Evolutionary conservation across 2,797 vertebrate genomes (phyloP).

Genomic region (Scyliorhinus canicula): DNA sequence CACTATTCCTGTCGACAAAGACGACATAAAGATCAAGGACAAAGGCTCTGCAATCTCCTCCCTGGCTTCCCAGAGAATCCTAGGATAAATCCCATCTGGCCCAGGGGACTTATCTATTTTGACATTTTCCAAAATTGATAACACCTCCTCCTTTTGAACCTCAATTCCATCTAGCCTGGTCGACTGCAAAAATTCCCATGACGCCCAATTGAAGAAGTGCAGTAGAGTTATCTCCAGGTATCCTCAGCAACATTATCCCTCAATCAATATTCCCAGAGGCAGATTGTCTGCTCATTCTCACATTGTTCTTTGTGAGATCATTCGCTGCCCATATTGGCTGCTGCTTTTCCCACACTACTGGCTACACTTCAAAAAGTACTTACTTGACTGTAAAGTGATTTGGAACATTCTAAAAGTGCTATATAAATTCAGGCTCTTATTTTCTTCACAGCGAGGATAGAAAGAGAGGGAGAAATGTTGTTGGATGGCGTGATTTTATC

Average conservation of each 20-base stretch:
- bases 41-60: too few relatives aligned
- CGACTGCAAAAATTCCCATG: too few relatives aligned
- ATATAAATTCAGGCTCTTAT: background rate
- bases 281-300: background rate
- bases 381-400: background rate
- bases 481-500: background rate
- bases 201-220: too few relatives aligned
- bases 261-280: background rate
- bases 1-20: too few relatives aligned
- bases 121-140: too few relatives aligned
- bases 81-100: too few relatives aligned
- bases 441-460: background rate
- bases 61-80: too few relatives aligned
- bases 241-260: background rate
- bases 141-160: too few relatives aligned
- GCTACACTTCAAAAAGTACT: background rate
- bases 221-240: too few relatives aligned
- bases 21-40: too few relatives aligned
- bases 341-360: background rate
- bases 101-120: too few relatives aligned
- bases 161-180: too few relatives aligned
- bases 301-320: background rate
- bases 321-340: background rate
- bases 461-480: background rate
- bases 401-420: background rate